phyloP scores from a whole-genome alignment of 2,888 invertebrate genomes.

The Tridacna crocea region DNA sequence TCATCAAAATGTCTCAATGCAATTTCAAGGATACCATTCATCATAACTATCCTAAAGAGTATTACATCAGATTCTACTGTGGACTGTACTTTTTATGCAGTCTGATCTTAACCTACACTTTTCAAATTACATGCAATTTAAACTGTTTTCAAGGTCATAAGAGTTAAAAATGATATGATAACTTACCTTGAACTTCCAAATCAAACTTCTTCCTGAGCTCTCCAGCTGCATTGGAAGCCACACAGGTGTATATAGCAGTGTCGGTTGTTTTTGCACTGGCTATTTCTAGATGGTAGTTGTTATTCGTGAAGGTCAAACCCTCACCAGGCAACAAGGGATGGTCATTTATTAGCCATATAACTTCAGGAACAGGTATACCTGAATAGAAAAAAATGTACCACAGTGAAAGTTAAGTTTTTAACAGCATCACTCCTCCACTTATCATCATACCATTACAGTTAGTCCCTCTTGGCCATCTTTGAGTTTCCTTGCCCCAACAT shows the following conservation, averaged over 20 bases:
- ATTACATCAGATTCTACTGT: no score
- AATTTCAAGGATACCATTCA: no score
- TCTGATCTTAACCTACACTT: no score
- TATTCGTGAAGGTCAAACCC: constrained; percentile 53
- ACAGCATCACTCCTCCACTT: no score
- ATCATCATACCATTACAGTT: no score
- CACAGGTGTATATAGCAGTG: constrained; percentile 84
- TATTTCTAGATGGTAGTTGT: constrained; percentile 76
- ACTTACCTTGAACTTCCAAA: constrained; percentile 81
- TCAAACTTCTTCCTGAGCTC: constrained; percentile 81
- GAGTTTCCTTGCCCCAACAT: no score
- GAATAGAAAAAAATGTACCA: background rate
- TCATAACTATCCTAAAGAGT: no score
- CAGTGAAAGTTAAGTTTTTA: background rate
- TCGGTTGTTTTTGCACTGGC: constrained; percentile 77
- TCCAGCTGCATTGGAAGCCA: constrained; percentile 85
- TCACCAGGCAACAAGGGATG: constrained; percentile 58
- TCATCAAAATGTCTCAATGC: no score
- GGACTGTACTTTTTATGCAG: no score
- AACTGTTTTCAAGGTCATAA: background rate
- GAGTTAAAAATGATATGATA: background rate
- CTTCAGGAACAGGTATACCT: constrained; percentile 84
- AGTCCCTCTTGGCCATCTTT: no score
- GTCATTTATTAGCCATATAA: constrained; percentile 81
- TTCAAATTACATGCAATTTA: no score